Evolutionary conservation across 2,888 invertebrate genomes (phyloP), one percentile per base, ranked within the genome.

Genomic region (Metopia argyrocephala): DNA sequence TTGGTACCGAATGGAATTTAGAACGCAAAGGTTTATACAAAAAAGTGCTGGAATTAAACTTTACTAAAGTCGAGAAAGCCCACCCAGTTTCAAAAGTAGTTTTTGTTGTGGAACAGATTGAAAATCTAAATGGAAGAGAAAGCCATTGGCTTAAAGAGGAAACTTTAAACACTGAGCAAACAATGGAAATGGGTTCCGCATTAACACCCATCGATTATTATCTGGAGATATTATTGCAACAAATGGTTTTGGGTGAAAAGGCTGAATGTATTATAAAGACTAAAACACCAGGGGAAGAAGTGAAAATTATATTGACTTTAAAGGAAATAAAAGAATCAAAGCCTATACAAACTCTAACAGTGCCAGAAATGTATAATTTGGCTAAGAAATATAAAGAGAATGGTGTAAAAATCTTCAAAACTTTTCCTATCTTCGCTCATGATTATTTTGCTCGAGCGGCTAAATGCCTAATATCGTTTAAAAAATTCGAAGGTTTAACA

Each of bases 381-480:
- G 91, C 92, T 0, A 82, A 87, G 21, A 87, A 88, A 7, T 92
- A 91, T 73, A 92, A 92, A 83, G 87, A 89, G 38, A 90, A 90
- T 78, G 93, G 92, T 1, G 94, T 95, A 0, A 88, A 91, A 31
- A 91, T 96, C 80, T 95, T 95, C 82, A 93, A 93, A 86, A 87
- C 91, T 1, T 92, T 92, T 80, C 92, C 93, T 66, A 90, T 91
- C 9, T 95, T 95, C 87, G 95, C 96, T 0, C 96, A 95, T 85
- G 90, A 92, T 80, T 92, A 93, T 85, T 97, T 96, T 88, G 93
- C 92, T 81, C 94, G 94, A 88, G 94, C 95, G 1, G 91, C 96
- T 25, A 96, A 96, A 89, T 92, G 94, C 85, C 86, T 96, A 5
- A 92, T 94, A 78, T 94, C 94, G 0, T 91, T 94, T 76, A 87